Evolutionary conservation across 2,888 invertebrate genomes (phyloP).

Genomic region (Amaurobius ferox): DNA sequence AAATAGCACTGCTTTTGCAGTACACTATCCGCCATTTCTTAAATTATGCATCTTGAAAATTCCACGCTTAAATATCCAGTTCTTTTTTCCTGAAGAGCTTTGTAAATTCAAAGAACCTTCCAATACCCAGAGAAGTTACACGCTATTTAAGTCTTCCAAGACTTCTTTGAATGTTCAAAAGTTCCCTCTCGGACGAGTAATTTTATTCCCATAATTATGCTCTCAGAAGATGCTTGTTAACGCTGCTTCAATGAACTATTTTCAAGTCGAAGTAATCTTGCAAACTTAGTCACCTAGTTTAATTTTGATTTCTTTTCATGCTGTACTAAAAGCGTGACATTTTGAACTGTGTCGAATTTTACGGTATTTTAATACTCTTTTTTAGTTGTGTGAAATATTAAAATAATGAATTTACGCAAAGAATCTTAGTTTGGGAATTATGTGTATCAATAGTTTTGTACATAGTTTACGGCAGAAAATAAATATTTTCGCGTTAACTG

Average conservation of each 20-base stretch:
- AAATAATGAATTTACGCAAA: too few relatives aligned
- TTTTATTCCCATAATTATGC: slow-evolving; percentile 12
- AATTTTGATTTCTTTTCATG: neutral
- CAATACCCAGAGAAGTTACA: neutral
- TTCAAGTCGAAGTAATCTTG: neutral
- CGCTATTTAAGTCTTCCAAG: neutral
- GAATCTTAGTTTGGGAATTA: too few relatives aligned
- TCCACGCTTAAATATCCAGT: neutral
- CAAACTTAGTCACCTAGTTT: slow-evolving; percentile 12
- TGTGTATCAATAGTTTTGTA: too few relatives aligned
- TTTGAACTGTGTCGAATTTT: neutral
- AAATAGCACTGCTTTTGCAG: too few relatives aligned
- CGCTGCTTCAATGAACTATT: neutral
- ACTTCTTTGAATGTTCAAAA: neutral
- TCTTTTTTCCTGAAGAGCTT: neutral
- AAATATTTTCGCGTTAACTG: too few relatives aligned
- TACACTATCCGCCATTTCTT: too few relatives aligned
- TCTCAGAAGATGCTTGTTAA: neutral
- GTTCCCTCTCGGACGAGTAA: neutral
- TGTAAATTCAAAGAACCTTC: neutral
- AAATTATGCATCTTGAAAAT: too few relatives aligned
- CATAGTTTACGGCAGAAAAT: too few relatives aligned
- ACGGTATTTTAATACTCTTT: neutral
- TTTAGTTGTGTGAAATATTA: neutral
- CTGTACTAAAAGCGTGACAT: neutral